These are phyloP conservation scores for Cryptocheilus praepositus DNA, from an alignment of 2,888 invertebrate species.

Conservation along the genomic window DNA sequence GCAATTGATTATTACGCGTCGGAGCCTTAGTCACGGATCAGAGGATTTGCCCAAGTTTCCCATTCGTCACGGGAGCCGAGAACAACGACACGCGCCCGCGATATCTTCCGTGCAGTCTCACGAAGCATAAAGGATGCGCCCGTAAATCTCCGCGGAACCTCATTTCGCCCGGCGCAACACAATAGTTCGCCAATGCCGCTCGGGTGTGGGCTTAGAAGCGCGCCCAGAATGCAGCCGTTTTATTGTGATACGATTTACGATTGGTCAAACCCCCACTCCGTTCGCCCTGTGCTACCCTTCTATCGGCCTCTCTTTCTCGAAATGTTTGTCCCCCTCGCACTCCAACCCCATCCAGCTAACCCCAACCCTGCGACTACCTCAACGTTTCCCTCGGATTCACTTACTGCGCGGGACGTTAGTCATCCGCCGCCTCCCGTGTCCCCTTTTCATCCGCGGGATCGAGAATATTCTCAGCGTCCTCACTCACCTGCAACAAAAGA, in stretches of 20 bases:
- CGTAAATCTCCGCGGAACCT: slow-evolving; percentile 62
- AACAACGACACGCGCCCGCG: slow-evolving; percentile 16
- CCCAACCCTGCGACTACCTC: too few relatives aligned
- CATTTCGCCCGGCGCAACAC: slow-evolving; percentile 63
- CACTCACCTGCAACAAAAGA: slow-evolving; percentile 51
- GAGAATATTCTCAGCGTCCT: slow-evolving; percentile 14
- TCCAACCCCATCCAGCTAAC: not conserved
- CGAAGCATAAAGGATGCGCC: slow-evolving; percentile 52
- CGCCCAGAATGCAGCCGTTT: slow-evolving; percentile 53
- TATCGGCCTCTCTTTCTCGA: slow-evolving; percentile 3
- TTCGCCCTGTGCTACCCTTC: slow-evolving; percentile 16
- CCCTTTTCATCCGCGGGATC: not conserved
- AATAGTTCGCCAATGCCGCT: slow-evolving; percentile 57
- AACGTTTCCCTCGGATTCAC: too few relatives aligned
- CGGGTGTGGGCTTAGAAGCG: slow-evolving; percentile 38
- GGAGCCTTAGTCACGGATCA: slow-evolving; percentile 50
- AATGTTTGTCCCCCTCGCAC: not conserved
- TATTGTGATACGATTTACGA: slow-evolving; percentile 66
- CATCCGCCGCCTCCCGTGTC: too few relatives aligned
- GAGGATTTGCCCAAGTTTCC: slow-evolving; percentile 36
- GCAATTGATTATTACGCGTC: slow-evolving; percentile 1
- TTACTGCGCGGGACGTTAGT: too few relatives aligned
- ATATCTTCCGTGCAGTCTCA: slow-evolving; percentile 46
- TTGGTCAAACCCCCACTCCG: slow-evolving; percentile 43
- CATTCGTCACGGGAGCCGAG: slow-evolving; percentile 42